These are phyloP conservation scores for Ylistrum balloti DNA, from an alignment of 1,140 invertebrate species.

Conservation along the genomic window DNA sequence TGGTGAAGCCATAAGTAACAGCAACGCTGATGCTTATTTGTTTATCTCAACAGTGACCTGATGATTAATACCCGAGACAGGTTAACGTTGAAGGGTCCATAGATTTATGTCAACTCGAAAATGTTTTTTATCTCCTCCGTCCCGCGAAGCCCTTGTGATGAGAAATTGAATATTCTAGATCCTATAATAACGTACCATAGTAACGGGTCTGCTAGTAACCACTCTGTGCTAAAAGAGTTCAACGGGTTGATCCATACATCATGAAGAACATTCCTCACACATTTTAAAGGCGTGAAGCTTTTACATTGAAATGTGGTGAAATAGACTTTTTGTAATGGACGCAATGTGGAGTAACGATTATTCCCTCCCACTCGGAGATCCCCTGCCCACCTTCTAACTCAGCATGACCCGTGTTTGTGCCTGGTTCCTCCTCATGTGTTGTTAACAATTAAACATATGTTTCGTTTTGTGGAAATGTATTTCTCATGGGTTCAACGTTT, in stretches of 20 bases:
- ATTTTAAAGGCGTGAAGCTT: neutral
- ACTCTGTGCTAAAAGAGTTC: neutral
- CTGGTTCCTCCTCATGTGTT: neutral
- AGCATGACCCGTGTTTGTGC: neutral
- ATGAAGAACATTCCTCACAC: neutral
- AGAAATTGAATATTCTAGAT: neutral
- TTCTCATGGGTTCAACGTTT: neutral
- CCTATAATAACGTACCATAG: neutral
- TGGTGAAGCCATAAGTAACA: too few relatives aligned
- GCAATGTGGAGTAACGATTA: slow-evolving; percentile 22
- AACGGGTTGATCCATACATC: neutral
- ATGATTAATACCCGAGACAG: too few relatives aligned
- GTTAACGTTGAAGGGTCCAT: too few relatives aligned
- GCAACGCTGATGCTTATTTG: too few relatives aligned
- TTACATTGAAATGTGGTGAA: neutral
- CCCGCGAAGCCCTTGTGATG: neutral
- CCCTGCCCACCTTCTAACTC: neutral
- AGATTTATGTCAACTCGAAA: too few relatives aligned
- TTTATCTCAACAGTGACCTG: too few relatives aligned
- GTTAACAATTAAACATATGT: slow-evolving; percentile 11
- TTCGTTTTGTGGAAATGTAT: slow-evolving; percentile 9
- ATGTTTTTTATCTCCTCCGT: neutral
- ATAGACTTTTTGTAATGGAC: neutral
- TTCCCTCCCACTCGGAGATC: neutral
- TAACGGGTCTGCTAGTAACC: neutral